A percentile compares a stretch with the other conserved stretches of the same genome.
These are phyloP conservation scores for Steatornis caripensis DNA, from an alignment of 2,113 vertebrate genomes.

Conservation along the genomic window DNA sequence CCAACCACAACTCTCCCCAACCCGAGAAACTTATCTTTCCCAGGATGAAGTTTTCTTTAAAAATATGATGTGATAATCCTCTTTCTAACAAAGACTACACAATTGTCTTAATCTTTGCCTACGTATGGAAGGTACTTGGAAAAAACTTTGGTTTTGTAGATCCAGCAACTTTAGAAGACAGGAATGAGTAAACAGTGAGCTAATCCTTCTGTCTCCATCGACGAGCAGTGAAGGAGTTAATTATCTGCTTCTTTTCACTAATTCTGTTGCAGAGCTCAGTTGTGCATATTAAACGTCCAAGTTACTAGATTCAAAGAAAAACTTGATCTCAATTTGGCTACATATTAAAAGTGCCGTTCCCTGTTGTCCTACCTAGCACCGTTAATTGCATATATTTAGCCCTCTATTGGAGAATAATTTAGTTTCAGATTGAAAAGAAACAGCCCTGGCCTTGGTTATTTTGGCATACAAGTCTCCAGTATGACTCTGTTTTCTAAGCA, in stretches of 20 bases:
- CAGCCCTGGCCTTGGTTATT: conserved; percentile 79
- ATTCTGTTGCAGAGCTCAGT: background rate
- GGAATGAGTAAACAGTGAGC: background rate
- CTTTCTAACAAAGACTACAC: background rate
- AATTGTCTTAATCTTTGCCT: background rate
- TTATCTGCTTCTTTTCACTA: conserved; percentile 4
- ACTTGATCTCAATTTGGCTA: conserved; percentile 75
- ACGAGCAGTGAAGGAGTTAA: conserved; percentile 37
- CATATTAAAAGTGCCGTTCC: conserved; percentile 69
- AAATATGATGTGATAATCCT: background rate
- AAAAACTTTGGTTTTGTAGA: background rate
- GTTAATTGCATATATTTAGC: conserved; percentile 87
- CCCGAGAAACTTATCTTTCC: background rate
- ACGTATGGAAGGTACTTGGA: background rate
- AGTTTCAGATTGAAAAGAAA: conserved; percentile 89
- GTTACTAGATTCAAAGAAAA: conserved; percentile 55
- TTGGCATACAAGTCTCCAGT: conserved; percentile 87
- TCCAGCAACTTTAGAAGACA: background rate
- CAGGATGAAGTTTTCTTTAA: background rate
- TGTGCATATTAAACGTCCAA: conserved; percentile 54
- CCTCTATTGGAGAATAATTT: conserved; percentile 84
- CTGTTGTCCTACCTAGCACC: conserved; percentile 74
- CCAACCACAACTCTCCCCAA: background rate
- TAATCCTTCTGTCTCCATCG: background rate
- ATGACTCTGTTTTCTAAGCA: conserved; percentile 95